Evolutionary conservation across 2,113 vertebrate genomes (phyloP).

Genomic region (Circaetus cinerascens): DNA sequence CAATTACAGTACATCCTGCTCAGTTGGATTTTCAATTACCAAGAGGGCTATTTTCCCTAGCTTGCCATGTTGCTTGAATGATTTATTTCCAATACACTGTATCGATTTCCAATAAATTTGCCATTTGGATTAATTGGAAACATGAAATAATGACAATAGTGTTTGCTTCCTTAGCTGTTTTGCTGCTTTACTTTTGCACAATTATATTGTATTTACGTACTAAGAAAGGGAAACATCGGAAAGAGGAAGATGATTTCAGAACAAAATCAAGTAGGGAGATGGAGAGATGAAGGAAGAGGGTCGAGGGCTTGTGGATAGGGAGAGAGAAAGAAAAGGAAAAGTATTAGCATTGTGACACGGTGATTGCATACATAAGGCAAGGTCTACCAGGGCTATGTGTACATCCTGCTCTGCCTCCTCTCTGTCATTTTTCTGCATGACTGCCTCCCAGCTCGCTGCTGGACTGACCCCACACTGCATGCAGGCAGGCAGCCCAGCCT

Average conservation of each 20-base stretch:
- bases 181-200: neutral
- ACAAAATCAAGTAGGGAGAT: neutral
- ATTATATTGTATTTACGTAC: neutral
- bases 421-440: neutral
- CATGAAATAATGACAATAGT: neutral
- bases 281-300: neutral
- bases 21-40: slow-evolving; percentile 37
- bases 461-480: accelerated
- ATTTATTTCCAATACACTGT: slow-evolving; percentile 27
- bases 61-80: neutral
- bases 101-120: slow-evolving; percentile 60
- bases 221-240: neutral
- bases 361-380: neutral
- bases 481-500: neutral
- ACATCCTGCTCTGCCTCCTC: neutral
- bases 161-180: neutral
- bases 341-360: accelerated
- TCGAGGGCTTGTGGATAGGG: neutral
- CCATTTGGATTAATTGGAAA: slow-evolving; percentile 35
- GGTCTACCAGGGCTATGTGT: neutral
- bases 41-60: slow-evolving; percentile 18
- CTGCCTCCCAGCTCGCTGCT: accelerated
- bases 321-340: neutral
- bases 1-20: slow-evolving; percentile 34
- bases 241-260: neutral